These are phyloP conservation scores for Lipophrys pholis DNA, from an alignment of 2,113 vertebrate genomes.

Conservation along the genomic window DNA sequence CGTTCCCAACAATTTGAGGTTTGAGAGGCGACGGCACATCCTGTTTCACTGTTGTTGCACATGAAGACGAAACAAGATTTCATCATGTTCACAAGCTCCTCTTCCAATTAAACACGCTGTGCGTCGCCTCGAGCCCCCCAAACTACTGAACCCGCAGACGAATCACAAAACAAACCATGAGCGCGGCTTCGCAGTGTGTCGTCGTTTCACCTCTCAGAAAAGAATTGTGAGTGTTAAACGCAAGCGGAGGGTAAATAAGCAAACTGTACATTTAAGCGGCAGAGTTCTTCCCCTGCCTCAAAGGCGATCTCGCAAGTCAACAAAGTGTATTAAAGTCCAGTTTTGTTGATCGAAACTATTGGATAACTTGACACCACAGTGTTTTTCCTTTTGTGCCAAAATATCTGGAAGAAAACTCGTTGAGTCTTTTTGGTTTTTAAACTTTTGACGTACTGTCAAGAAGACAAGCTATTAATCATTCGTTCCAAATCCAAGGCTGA, in stretches of 20 bases:
- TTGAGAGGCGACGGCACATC: not conserved
- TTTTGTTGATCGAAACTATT: not conserved
- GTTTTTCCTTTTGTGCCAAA: too few species aligned
- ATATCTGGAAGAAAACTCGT: too few species aligned
- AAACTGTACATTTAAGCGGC: not conserved
- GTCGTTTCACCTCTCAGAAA: not conserved
- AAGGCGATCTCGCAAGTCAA: not conserved
- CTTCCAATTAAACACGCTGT: slow-evolving; percentile 33
- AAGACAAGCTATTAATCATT: too few species aligned
- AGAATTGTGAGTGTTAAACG: too few species aligned
- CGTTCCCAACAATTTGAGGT: not conserved
- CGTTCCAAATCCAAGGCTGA: too few species aligned
- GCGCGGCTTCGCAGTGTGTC: not conserved
- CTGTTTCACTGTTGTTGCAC: not conserved
- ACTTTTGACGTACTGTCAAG: too few species aligned
- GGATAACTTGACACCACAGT: too few species aligned
- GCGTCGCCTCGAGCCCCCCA: not conserved
- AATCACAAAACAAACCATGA: slow-evolving; percentile 10
- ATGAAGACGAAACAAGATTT: slow-evolving; percentile 16
- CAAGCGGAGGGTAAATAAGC: not conserved
- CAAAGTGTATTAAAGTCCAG: not conserved
- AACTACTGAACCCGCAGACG: slow-evolving; percentile 3
- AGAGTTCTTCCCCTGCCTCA: not conserved
- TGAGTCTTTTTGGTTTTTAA: too few species aligned
- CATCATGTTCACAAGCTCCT: slow-evolving; percentile 34